A percentile compares a stretch with the other conserved stretches of the same genome.
phyloP scores from a whole-genome alignment of 2,797 vertebrate genomes.

The Cossypha dichroa region DNA sequence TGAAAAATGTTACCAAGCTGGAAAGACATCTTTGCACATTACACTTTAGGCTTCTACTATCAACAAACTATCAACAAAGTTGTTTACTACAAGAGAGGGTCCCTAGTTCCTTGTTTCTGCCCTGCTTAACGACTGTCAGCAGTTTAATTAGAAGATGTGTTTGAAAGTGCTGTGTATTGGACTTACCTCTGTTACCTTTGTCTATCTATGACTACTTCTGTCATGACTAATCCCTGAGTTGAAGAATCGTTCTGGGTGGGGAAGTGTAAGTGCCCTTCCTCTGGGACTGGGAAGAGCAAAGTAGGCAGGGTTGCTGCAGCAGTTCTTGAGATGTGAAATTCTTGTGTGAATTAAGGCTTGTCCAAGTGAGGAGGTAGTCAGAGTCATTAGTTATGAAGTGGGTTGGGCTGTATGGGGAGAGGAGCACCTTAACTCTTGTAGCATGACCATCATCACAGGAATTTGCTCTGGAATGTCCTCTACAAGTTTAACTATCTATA shows the following conservation, averaged over 20 bases:
- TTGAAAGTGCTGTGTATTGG: not conserved
- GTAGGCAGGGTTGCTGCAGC: not conserved
- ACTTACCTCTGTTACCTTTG: not conserved
- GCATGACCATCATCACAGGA: not conserved
- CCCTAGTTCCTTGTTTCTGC: not conserved
- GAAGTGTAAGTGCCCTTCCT: constrained; percentile 16
- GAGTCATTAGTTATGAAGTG: constrained; percentile 6
- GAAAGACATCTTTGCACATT: not conserved
- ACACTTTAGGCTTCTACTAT: not conserved
- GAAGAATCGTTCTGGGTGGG: constrained; percentile 17
- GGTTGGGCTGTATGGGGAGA: not conserved
- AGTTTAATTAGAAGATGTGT: not conserved
- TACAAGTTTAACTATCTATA: not conserved
- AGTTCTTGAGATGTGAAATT: not conserved
- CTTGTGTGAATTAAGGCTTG: constrained; percentile 19
- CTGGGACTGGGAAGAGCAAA: not conserved
- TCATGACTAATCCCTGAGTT: constrained; percentile 22
- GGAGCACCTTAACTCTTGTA: not conserved
- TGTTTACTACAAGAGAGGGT: not conserved
- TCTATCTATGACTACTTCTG: not conserved
- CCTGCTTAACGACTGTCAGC: not conserved
- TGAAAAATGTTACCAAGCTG: not conserved
- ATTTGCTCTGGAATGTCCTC: not conserved
- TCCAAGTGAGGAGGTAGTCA: not conserved
- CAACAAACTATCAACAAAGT: not conserved